Conservation (phyloP, 2,797 vertebrate genomes). For the Okamejei kenojei region DNA sequence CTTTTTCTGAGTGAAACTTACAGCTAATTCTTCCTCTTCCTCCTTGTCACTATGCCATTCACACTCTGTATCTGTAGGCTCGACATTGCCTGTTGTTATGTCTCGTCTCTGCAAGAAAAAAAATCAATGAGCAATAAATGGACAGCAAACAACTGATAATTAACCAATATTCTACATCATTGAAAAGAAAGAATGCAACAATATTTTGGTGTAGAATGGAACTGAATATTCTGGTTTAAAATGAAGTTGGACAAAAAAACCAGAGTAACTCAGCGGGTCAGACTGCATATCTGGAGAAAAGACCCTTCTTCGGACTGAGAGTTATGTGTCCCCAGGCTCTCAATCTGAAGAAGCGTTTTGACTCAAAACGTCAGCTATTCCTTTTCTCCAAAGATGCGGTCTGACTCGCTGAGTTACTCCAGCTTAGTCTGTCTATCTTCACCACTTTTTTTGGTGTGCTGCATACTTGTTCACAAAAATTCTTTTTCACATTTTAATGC, state of each 20-base stretch:
- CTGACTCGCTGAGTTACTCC: no score
- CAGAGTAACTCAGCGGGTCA: no score
- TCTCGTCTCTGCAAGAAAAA: slow-evolving; percentile 68
- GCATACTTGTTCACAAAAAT: neutral
- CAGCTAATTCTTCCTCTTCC: slow-evolving; percentile 84
- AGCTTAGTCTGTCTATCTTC: no score
- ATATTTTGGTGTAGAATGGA: no score
- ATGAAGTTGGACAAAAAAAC: no score
- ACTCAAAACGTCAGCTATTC: no score
- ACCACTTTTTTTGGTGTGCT: neutral
- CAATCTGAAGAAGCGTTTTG: no score
- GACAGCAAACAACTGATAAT: neutral
- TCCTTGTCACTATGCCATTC: slow-evolving; percentile 89
- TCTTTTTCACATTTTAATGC: neutral
- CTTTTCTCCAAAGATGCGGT: no score
- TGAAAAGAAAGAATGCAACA: neutral
- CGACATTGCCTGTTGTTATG: slow-evolving; percentile 74
- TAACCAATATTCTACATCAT: neutral
- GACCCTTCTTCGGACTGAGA: no score
- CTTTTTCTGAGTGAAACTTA: slow-evolving; percentile 56
- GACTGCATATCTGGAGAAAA: no score
- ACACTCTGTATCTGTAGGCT: slow-evolving; percentile 88
- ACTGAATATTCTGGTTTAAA: no score
- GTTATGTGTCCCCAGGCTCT: no score
- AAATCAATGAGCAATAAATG: neutral